Conservation (phyloP, 2,797 vertebrate genomes). For the Clarias pachynema region DNA sequence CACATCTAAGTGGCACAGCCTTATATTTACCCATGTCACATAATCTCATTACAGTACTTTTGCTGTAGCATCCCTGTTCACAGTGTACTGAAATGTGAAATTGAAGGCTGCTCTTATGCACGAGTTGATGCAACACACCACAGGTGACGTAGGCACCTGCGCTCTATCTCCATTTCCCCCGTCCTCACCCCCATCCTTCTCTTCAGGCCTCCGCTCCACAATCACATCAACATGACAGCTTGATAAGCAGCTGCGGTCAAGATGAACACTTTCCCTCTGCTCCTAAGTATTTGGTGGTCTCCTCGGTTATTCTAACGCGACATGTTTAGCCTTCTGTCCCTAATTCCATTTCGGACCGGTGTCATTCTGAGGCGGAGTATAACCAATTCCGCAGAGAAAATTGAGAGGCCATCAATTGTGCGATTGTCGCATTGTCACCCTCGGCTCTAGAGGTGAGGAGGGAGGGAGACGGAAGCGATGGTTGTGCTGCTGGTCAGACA, state of each 20-base stretch:
- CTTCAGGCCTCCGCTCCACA: conserved; percentile 51
- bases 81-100: conserved; percentile 25
- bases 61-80: neutral
- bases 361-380: conserved; percentile 66
- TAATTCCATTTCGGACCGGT: conserved; percentile 61
- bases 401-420: conserved; percentile 73
- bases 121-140: neutral
- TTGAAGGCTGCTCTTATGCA: conserved; percentile 18
- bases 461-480: conserved; percentile 53
- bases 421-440: conserved; percentile 60
- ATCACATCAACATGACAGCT: conserved; percentile 48
- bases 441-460: conserved; percentile 26
- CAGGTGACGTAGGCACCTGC: conserved; percentile 13
- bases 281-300: conserved; percentile 29
- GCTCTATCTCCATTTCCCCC: conserved; percentile 31
- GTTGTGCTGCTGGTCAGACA: conserved; percentile 64
- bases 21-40: conserved; percentile 25
- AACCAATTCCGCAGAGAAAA: conserved; percentile 71
- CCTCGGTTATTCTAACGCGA: conserved; percentile 54
- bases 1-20: conserved; percentile 2
- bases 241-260: conserved; percentile 43
- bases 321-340: conserved; percentile 59
- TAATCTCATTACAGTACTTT: conserved; percentile 9
- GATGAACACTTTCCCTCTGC: conserved; percentile 24
- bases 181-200: conserved; percentile 45